Evolutionary conservation across 1,140 invertebrate genomes (phyloP), one percentile per base, ranked within the genome.

Genomic region (Globodera ellingtonae): DNA sequence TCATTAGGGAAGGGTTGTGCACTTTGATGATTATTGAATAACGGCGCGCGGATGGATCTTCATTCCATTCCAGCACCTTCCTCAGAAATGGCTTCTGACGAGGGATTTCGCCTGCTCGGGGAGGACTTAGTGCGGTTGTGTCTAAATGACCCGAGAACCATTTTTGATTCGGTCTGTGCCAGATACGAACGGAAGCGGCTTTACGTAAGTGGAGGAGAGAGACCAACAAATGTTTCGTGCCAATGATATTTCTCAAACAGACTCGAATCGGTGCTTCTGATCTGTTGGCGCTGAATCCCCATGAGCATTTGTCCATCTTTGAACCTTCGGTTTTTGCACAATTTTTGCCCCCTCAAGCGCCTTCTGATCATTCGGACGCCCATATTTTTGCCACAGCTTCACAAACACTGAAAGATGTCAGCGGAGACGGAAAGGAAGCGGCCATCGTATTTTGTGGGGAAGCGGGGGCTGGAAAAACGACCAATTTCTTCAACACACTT

Each of bases 391-490:
- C 67, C 1, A 46, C 56, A 46, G 70, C 77, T 65, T 72, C 69
- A 18, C 44, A 71, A 79, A 67, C 69, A 7, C 70, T 79, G 21
- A 59, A 67, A 46, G 69, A 71, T 52, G 0, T 79, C 18, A 9
- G 56, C 46, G 72, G 72, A 72, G 70, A 56, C 4, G 69, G 67
- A 56, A 65, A 56, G 24, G 44, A 70, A 71, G 77, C 69, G 56
- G 70, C 79, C 24, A 56, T 82, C 79, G 48, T 82, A n/a, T 82
- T 82, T 75, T 73, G 81, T 71, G 82, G 82, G 46, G 81, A 80
- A 52, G 82, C 82, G 9, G 82, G 82, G 46, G 78, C 82, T 9
- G 82, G 82, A 15, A 83, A 82, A 80, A 83, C 81, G 46, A 70
- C 81, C 7, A 84, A 83, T 75, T 66, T 81, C 15, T 84, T 84